Evolutionary conservation across 92 coral and sea anemone genomes (phyloP), one percentile per base, ranked within the genome.

Genomic region (Porites cylindrica): DNA sequence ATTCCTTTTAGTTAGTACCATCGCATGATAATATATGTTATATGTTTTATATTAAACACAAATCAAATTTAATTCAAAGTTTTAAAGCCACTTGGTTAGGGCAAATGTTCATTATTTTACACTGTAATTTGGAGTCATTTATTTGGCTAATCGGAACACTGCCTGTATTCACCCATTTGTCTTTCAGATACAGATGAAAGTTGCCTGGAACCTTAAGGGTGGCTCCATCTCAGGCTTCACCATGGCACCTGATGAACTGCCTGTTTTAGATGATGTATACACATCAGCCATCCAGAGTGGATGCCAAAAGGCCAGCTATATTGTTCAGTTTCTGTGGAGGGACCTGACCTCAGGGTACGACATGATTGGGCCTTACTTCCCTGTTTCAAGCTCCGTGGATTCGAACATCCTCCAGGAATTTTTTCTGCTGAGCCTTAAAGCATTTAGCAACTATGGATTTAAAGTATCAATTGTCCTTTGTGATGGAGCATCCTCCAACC

Each of bases 111-210:
- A 52, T 52, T 52, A 52, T 52, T 52, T 52, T 10, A 52, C 56
- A 52, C 10, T 52, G 10, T 6, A 10, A 52, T 6, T 6, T 52
- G 56, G 10, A 52, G 56, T 52, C 7, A 52, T 52, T 52, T 52
- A 6, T 52, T 6, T 52, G 23, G 23, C 23, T 21, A 21, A 52
- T 52, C 56, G 7, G 7, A 6, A 52, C 10, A 9, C 10, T 0
- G 56, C 56, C 56, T 52, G 56, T 52, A 6, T 52, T 52, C 10
- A 52, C 7, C 56, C 56, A 52, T 52, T 52, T 6, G 10, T 10
- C 7, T 72, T 78, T 51, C 14, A 88, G 82, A 64, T 88, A 20
- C 87, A 88, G 52, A 88, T 88, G 91, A 88, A 88, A 67, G 91
- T 88, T 72, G 91, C 87, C 11, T 81, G 91, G 72, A 88, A 88